These are phyloP conservation scores for Capromys pilorides DNA, from an alignment of 2,797 vertebrate genomes.

Conservation along the genomic window DNA sequence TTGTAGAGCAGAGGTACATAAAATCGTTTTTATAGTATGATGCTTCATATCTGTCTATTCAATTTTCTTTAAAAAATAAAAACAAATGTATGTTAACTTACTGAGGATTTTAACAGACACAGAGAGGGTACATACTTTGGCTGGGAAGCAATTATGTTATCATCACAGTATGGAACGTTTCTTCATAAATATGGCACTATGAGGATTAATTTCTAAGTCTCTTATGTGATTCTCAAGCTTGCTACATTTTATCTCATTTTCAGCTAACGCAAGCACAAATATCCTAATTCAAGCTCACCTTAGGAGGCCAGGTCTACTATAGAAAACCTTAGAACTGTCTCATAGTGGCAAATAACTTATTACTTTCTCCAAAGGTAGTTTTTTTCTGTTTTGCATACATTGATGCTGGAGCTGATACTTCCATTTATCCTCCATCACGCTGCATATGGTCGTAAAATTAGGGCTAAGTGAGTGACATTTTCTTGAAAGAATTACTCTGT, in stretches of 20 bases:
- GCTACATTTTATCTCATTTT: not conserved
- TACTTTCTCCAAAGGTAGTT: not conserved
- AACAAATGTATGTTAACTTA: not conserved
- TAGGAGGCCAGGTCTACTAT: not conserved
- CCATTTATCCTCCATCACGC: not conserved
- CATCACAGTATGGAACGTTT: not conserved
- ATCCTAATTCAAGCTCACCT: not conserved
- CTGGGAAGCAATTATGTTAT: not conserved
- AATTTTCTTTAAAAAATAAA: constrained; percentile 26
- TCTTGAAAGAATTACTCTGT: not conserved
- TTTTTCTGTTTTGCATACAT: not conserved
- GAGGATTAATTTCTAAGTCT: not conserved
- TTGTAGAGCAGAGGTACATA: not conserved
- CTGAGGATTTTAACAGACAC: not conserved
- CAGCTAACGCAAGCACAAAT: not conserved
- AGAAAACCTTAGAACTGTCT: not conserved
- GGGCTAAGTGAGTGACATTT: not conserved
- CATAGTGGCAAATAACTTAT: not conserved
- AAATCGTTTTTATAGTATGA: constrained; percentile 4
- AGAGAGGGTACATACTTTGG: not conserved
- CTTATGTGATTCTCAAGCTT: not conserved
- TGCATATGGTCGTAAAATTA: not conserved
- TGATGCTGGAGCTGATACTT: not conserved
- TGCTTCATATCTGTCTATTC: not conserved
- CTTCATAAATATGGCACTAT: not conserved